A percentile compares a stretch with the other conserved stretches of the same genome.
Conservation (phyloP, 2,888 invertebrate species). For the Gryllus longicercus region DNA sequence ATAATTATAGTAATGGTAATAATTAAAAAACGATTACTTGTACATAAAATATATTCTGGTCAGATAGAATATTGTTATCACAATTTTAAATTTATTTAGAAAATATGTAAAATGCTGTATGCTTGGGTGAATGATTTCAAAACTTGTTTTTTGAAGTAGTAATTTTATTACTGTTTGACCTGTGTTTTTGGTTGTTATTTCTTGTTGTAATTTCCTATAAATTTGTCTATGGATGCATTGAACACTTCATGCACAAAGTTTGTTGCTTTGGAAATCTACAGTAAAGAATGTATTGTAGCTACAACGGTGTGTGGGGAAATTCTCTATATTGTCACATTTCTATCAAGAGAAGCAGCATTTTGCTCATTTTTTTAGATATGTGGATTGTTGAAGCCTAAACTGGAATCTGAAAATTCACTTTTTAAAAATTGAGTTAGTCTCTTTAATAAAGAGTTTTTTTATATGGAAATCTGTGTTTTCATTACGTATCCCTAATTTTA, state of each 20-base stretch:
- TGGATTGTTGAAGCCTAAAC: constrained; percentile 9
- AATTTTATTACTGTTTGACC: not conserved
- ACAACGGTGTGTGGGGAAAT: constrained; percentile 17
- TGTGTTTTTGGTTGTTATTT: constrained; percentile 11
- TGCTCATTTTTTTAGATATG: constrained; percentile 11
- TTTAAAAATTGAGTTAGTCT: constrained; percentile 2
- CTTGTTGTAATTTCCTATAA: constrained; percentile 4
- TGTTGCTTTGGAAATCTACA: constrained; percentile 5
- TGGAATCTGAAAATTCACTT: constrained; percentile 11
- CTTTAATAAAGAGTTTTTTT: constrained; percentile 17
- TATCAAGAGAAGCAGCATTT: not conserved
- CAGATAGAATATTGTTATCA: constrained; percentile 6
- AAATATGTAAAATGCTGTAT: constrained; percentile 7
- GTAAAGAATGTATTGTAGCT: not conserved
- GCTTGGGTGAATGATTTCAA: constrained; percentile 9
- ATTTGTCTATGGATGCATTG: constrained; percentile 9
- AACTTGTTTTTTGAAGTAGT: constrained; percentile 4
- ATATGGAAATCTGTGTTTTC: too few species aligned
- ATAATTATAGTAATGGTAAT: not conserved
- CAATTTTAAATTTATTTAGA: not conserved
- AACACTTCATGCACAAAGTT: constrained; percentile 17
- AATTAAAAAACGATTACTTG: not conserved
- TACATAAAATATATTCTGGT: constrained; percentile 17
- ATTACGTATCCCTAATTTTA: too few species aligned
- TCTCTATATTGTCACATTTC: constrained; percentile 17